These are phyloP conservation scores for Prorops nasuta DNA, from an alignment of 1,140 invertebrate genomes.

Conservation along the genomic window DNA sequence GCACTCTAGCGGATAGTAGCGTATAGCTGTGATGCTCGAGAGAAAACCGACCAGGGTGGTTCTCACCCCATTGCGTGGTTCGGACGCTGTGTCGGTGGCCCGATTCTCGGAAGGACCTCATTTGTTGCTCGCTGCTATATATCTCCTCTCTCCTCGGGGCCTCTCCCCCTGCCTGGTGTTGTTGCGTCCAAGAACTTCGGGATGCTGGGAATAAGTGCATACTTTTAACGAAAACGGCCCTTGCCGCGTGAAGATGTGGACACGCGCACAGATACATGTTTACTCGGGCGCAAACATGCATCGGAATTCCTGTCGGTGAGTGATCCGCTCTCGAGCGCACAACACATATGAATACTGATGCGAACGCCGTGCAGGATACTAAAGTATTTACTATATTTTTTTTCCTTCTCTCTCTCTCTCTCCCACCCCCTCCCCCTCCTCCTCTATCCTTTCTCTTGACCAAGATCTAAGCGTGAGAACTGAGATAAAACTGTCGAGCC, in stretches of 20 bases:
- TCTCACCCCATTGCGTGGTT: slow-evolving; percentile 43
- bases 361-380: no score
- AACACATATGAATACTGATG: no score
- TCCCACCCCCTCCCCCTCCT: neutral
- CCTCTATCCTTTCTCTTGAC: neutral
- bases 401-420: neutral
- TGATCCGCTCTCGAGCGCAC: no score
- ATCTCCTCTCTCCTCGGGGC: slow-evolving; percentile 30
- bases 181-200: slow-evolving; percentile 23
- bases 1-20: no score
- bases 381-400: neutral
- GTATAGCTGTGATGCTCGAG: slow-evolving; percentile 20
- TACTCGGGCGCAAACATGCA: no score
- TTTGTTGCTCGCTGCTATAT: slow-evolving; percentile 47
- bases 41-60: slow-evolving; percentile 38
- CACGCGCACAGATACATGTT: neutral
- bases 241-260: neutral
- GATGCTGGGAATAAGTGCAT: slow-evolving; percentile 35
- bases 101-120: slow-evolving; percentile 57
- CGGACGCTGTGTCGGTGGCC: slow-evolving; percentile 52
- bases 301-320: no score
- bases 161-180: slow-evolving; percentile 45
- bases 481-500: slow-evolving; percentile 22
- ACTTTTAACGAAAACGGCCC: slow-evolving; percentile 25
- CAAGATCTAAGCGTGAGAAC: slow-evolving; percentile 24